phyloP scores from a whole-genome alignment of 1,140 invertebrate genomes.

The Ostrea edulis region DNA sequence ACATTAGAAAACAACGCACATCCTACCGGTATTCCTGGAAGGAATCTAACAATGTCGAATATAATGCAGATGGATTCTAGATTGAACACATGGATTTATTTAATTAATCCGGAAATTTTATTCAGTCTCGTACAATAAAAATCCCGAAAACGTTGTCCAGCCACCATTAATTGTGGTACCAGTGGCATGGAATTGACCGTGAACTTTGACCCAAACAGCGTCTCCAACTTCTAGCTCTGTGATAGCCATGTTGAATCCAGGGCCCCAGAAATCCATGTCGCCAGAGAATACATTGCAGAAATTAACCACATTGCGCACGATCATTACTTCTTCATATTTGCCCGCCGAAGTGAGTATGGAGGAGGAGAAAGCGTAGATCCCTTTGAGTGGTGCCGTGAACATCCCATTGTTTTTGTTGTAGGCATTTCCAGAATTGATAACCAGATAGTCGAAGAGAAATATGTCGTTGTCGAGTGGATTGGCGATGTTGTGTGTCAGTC shows the following conservation, averaged over 20 bases:
- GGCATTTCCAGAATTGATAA: not conserved
- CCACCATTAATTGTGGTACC: slow-evolving; percentile 38
- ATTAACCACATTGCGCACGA: not conserved
- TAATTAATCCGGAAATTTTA: slow-evolving; percentile 36
- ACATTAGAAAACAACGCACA: no score
- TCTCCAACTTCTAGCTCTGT: not conserved
- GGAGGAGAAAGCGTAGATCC: not conserved
- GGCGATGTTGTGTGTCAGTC: not conserved
- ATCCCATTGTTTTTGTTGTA: slow-evolving; percentile 4
- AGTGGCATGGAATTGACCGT: slow-evolving; percentile 40
- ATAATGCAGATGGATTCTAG: no score
- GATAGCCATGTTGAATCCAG: slow-evolving; percentile 42
- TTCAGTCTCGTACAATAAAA: slow-evolving; percentile 51
- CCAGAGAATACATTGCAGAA: slow-evolving; percentile 33
- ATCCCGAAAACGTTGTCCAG: slow-evolving; percentile 46
- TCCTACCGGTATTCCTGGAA: no score
- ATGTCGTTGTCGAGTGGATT: not conserved
- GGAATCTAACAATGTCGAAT: no score
- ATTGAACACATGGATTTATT: no score
- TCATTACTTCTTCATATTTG: not conserved
- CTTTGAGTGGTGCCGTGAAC: not conserved
- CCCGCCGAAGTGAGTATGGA: not conserved
- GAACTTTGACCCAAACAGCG: slow-evolving; percentile 39
- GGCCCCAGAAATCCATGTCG: not conserved
- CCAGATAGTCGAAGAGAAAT: not conserved